phyloP scores from a whole-genome alignment of 92 coral and sea anemone genomes.

The Montipora capitata region DNA sequence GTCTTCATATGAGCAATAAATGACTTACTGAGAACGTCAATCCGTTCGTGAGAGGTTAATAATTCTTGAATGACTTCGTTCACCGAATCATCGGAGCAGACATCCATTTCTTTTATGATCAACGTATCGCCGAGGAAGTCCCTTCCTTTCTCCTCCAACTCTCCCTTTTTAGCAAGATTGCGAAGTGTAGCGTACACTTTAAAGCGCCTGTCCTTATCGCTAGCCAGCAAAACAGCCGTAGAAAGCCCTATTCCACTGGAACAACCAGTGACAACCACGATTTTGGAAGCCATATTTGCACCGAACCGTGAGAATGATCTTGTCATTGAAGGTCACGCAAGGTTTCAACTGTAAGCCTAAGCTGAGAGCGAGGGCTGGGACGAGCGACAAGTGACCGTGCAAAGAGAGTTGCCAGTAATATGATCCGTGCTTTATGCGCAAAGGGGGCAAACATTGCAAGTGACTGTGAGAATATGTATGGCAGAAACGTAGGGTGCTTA shows the following conservation, averaged over 20 bases:
- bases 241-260: conserved; percentile 94
- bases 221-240: conserved; percentile 89
- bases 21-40: conserved; percentile 91
- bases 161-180: conserved; percentile 82
- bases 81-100: conserved; percentile 92
- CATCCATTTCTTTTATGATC: conserved; percentile 85
- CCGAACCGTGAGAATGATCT: no score
- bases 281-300: conserved; percentile 73
- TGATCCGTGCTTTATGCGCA: no score
- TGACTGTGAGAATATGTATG: no score
- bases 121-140: conserved; percentile 84
- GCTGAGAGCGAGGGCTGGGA: no score
- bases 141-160: conserved; percentile 79
- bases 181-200: conserved; percentile 97
- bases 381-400: no score
- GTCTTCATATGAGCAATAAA: neutral
- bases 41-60: conserved; percentile 77
- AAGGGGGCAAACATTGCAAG: no score
- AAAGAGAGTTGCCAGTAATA: no score
- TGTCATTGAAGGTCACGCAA: neutral
- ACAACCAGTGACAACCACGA: conserved; percentile 93
- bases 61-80: conserved; percentile 81
- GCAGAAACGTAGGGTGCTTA: no score
- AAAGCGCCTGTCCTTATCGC: conserved; percentile 86
- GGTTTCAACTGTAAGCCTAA: no score